Evolutionary conservation across 2,113 vertebrate species (phyloP).

Genomic region (Ageneiosus marmoratus): DNA sequence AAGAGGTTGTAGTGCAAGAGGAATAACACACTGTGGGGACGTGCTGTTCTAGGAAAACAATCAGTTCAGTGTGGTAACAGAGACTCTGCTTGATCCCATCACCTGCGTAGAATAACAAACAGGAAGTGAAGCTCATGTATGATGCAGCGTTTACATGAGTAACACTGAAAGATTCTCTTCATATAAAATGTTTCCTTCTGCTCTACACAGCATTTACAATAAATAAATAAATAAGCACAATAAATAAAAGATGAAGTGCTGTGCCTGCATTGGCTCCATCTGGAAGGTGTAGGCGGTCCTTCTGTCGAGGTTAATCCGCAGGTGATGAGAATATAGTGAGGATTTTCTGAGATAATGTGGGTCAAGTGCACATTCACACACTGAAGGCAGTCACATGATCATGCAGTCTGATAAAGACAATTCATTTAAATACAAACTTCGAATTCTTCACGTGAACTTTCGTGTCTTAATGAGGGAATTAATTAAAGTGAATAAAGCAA

Average conservation of each 20-base stretch:
- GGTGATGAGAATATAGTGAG: neutral
- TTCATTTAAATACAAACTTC: neutral
- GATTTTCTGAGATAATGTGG: slow-evolving; percentile 4
- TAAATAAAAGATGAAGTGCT: neutral
- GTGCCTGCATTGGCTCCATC: neutral
- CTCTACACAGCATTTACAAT: neutral
- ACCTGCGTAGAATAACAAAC: too few species aligned
- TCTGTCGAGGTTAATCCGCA: neutral
- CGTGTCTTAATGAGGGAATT: neutral
- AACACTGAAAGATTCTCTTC: too few species aligned
- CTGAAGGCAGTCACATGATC: slow-evolving; percentile 5
- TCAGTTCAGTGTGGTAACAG: too few species aligned
- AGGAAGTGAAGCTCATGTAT: too few species aligned
- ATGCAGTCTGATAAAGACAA: neutral
- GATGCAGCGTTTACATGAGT: too few species aligned
- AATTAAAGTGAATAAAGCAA: neutral
- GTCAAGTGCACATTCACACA: neutral
- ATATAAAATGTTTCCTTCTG: neutral
- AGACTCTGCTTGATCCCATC: too few species aligned
- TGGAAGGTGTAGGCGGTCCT: slow-evolving; percentile 22
- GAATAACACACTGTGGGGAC: neutral
- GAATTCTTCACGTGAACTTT: neutral
- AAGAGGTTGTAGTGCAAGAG: neutral
- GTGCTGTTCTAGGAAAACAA: neutral
- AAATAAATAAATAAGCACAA: slow-evolving; percentile 1